These are phyloP conservation scores for Calidris pugnax DNA, from an alignment of 2,113 vertebrate species.

Conservation along the genomic window DNA sequence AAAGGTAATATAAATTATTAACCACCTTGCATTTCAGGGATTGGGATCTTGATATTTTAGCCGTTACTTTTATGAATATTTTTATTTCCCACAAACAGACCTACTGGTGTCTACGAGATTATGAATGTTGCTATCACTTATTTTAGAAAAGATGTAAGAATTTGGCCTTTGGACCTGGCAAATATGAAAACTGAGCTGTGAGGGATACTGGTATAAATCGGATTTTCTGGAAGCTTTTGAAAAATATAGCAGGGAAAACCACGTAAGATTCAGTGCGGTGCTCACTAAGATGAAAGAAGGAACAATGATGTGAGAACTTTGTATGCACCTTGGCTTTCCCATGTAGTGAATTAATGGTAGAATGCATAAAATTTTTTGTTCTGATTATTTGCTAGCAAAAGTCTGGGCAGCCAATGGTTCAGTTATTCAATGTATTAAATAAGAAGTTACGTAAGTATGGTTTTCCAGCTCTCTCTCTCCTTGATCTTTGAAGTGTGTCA, in stretches of 20 bases:
- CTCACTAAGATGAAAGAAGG: background rate
- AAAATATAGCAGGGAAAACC: background rate
- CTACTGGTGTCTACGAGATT: background rate
- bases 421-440: slow-evolving; percentile 38
- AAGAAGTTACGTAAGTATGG: slow-evolving; percentile 55
- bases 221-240: background rate
- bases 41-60: background rate
- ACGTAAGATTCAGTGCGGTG: background rate
- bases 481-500: slow-evolving; percentile 88
- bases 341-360: background rate
- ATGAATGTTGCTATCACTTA: background rate
- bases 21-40: background rate
- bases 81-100: background rate
- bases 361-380: slow-evolving; percentile 8
- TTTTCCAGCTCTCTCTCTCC: slow-evolving; percentile 57
- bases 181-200: background rate
- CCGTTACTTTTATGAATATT: background rate
- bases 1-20: background rate
- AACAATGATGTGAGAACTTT: fast-evolving
- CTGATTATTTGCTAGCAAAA: slow-evolving; percentile 17
- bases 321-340: background rate
- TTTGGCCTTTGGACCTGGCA: background rate
- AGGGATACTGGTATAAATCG: background rate
- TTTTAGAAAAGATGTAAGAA: background rate
- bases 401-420: background rate